These are phyloP conservation scores for Rhynchotus rufescens DNA, from an alignment of 2,797 vertebrate genomes.

Conservation along the genomic window DNA sequence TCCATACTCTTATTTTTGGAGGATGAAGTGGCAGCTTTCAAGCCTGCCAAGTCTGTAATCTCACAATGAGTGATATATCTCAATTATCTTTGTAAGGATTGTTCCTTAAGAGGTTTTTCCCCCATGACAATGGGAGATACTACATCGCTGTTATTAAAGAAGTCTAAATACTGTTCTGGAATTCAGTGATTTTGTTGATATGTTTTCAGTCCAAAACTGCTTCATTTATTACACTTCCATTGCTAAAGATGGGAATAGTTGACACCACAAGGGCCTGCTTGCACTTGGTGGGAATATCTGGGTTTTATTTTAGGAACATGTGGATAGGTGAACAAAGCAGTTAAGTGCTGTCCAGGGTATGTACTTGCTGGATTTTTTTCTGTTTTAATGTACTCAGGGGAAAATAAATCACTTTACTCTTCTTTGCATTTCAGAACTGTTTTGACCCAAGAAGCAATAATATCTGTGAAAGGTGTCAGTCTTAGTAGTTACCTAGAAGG, in stretches of 20 bases:
- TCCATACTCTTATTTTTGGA: not conserved
- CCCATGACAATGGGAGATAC: not conserved
- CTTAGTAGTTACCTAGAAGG: slow-evolving; percentile 97
- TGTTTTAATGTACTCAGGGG: not conserved
- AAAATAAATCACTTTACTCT: not conserved
- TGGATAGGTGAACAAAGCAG: not conserved
- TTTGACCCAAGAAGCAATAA: slow-evolving; percentile 97
- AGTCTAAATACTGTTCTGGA: not conserved
- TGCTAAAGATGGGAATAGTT: not conserved
- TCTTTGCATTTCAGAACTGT: slow-evolving; percentile 84
- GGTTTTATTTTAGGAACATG: not conserved
- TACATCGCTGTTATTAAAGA: not conserved
- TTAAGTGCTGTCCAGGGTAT: not conserved
- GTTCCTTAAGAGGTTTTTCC: fast-evolving
- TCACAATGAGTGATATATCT: not conserved
- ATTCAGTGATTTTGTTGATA: not conserved
- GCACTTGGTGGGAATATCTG: not conserved
- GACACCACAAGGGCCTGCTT: not conserved
- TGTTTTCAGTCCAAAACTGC: not conserved
- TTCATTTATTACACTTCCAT: not conserved
- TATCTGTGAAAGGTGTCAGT: slow-evolving; percentile 96
- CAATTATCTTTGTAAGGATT: not conserved
- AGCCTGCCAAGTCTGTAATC: not conserved
- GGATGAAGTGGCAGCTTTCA: not conserved
- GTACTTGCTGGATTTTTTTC: not conserved